Conservation (phyloP, 1,140 invertebrate species). For the Drosophila pectinifera region DNA sequence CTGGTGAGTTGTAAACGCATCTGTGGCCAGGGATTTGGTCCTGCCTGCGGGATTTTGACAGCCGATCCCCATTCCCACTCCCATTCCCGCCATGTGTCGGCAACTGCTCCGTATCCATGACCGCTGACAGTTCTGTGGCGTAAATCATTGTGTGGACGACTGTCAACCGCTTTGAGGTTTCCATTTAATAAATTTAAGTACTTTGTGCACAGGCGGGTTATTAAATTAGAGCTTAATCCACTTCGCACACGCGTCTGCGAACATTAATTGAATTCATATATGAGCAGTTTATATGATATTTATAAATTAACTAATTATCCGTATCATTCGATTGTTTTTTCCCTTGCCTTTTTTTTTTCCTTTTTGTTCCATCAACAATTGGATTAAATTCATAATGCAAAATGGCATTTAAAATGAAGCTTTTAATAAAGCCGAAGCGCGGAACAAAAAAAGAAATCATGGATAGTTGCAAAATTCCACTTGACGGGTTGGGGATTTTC, state of each 20-base stretch:
- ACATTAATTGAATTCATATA: conserved; percentile 80
- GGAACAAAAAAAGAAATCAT: conserved; percentile 6
- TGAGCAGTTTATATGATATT: conserved; percentile 79
- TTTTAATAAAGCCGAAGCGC: conserved; percentile 60
- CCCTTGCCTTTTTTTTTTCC: conserved; percentile 12
- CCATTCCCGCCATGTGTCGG: conserved; percentile 58
- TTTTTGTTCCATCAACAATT: conserved; percentile 51
- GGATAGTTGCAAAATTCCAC: conserved; percentile 43
- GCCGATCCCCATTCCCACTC: conserved; percentile 9
- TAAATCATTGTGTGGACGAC: conserved; percentile 49
- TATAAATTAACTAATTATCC: conserved; percentile 80
- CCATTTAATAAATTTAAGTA: conserved; percentile 40
- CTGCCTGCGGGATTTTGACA: conserved; percentile 47
- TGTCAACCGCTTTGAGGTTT: conserved; percentile 43
- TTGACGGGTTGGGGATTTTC: conserved; percentile 59
- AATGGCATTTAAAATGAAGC: conserved; percentile 70
- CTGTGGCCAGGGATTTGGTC: conserved; percentile 41
- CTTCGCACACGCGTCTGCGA: conserved; percentile 62
- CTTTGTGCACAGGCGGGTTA: conserved; percentile 48
- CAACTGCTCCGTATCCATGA: conserved; percentile 47
- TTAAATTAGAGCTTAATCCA: conserved; percentile 80
- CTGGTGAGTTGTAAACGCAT: conserved; percentile 62
- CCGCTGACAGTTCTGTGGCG: conserved; percentile 59
- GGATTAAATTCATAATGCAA: conserved; percentile 73
- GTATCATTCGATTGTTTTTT: conserved; percentile 62